A percentile compares a stretch with the other conserved stretches of the same genome.
phyloP scores from a whole-genome alignment of 2,888 invertebrate genomes.

The Cosmia trapezina region DNA sequence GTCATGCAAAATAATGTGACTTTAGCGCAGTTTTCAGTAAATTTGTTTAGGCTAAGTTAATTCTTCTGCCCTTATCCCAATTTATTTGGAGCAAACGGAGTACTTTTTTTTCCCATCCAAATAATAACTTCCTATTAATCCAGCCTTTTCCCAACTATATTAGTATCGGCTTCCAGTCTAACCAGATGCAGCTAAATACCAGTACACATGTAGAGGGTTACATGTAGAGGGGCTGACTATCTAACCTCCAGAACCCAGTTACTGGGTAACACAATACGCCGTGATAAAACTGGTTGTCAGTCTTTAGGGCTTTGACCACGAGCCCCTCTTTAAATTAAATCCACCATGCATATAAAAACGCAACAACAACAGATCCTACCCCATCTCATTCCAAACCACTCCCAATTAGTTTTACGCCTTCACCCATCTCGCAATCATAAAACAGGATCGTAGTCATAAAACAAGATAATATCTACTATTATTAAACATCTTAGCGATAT shows the following conservation, averaged over 20 bases:
- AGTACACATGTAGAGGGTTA: background rate
- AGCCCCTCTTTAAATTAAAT: background rate
- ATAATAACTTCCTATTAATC: background rate
- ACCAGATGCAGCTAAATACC: background rate
- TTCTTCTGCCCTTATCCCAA: background rate
- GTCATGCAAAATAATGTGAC: too few species aligned
- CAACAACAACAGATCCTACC: slow-evolving; percentile 14
- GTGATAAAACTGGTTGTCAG: background rate
- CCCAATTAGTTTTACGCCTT: slow-evolving; percentile 54
- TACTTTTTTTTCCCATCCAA: background rate
- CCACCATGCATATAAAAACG: background rate
- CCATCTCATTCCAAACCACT: slow-evolving; percentile 41
- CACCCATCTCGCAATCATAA: slow-evolving; percentile 49
- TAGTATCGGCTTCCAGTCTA: background rate
- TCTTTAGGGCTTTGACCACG: background rate
- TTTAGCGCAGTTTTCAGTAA: too few species aligned
- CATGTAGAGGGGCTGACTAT: background rate
- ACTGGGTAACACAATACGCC: background rate
- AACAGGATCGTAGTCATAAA: slow-evolving; percentile 52
- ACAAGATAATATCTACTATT: slow-evolving; percentile 54
- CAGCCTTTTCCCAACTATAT: background rate
- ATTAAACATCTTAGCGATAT: slow-evolving; percentile 62
- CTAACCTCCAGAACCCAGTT: too few species aligned
- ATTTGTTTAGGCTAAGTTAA: too few species aligned
- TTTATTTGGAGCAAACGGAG: background rate